Conservation (phyloP, 1,140 invertebrate species). For the Medauroidea extradentata region DNA sequence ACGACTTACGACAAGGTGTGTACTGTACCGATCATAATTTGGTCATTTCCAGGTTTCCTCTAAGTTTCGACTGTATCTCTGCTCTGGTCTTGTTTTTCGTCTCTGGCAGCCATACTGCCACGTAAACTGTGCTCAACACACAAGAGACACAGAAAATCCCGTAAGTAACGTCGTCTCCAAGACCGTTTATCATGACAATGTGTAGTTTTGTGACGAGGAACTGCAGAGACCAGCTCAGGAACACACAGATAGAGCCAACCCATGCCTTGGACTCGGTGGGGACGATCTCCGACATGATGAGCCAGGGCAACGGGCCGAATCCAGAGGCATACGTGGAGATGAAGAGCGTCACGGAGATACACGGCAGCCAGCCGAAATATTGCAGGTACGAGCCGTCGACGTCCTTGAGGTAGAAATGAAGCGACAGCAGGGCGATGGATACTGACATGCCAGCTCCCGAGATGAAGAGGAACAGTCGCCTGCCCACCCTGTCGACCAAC, state of each 20-base stretch:
- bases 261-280: constrained; percentile 57
- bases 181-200: constrained; percentile 53
- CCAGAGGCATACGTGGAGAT: constrained; percentile 56
- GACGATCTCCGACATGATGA: constrained; percentile 63
- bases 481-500: constrained; percentile 41
- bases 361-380: constrained; percentile 36
- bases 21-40: too few relatives aligned
- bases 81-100: constrained; percentile 47
- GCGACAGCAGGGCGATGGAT: constrained; percentile 20
- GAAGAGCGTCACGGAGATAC: constrained; percentile 46
- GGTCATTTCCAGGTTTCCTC: too few relatives aligned
- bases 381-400: constrained; percentile 26
- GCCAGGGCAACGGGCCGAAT: constrained; percentile 67
- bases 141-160: constrained; percentile 30
- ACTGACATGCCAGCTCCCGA: constrained; percentile 21
- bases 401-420: constrained; percentile 29
- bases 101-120: constrained; percentile 48
- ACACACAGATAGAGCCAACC: constrained; percentile 47
- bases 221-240: constrained; percentile 48
- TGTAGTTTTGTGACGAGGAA: constrained; percentile 58
- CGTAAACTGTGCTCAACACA: constrained; percentile 40
- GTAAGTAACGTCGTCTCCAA: constrained; percentile 26
- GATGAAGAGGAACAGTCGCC: constrained; percentile 24
- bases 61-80: constrained; percentile 16
- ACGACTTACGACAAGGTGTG: too few relatives aligned